phyloP scores from a whole-genome alignment of 1,140 invertebrate genomes.

The Octopus sinensis region DNA sequence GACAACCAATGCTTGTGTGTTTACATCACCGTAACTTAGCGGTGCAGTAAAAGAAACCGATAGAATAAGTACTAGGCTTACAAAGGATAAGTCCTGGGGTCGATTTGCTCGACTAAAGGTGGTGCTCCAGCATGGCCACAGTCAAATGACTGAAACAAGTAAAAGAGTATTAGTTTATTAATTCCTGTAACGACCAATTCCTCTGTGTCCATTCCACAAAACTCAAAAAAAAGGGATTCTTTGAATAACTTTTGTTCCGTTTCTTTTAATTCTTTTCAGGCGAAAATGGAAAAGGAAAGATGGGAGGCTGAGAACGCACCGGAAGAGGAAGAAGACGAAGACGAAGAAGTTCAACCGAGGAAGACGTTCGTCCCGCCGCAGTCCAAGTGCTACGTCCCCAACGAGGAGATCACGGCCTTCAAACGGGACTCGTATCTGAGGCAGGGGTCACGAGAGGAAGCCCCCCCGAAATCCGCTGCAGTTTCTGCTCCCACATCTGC shows the following conservation, averaged over 20 bases:
- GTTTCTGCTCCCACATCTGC: not conserved
- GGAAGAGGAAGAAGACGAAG: conserved; percentile 38
- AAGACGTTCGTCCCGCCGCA: conserved; percentile 15
- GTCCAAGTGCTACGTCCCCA: conserved; percentile 9
- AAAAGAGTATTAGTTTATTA: too few relatives aligned
- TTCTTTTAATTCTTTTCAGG: not conserved
- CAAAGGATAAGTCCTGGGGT: too few relatives aligned
- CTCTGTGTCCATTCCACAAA: not conserved
- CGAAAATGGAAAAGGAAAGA: conserved; percentile 31
- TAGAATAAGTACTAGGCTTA: too few relatives aligned
- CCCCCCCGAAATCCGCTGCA: not conserved
- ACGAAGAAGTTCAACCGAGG: conserved; percentile 28
- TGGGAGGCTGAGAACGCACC: conserved; percentile 31
- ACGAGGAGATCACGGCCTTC: not conserved
- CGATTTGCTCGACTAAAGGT: too few relatives aligned
- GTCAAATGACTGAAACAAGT: too few relatives aligned
- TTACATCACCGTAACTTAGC: too few relatives aligned
- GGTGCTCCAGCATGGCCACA: too few relatives aligned
- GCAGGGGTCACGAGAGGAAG: conserved; percentile 11
- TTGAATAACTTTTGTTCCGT: not conserved
- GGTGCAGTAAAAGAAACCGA: too few relatives aligned
- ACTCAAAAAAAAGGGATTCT: not conserved
- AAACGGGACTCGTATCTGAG: not conserved
- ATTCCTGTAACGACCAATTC: too few relatives aligned
- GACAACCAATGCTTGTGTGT: too few relatives aligned